Evolutionary conservation across 1,140 invertebrate genomes (phyloP).

Genomic region (Hermatobates lingyangjiaoensis): DNA sequence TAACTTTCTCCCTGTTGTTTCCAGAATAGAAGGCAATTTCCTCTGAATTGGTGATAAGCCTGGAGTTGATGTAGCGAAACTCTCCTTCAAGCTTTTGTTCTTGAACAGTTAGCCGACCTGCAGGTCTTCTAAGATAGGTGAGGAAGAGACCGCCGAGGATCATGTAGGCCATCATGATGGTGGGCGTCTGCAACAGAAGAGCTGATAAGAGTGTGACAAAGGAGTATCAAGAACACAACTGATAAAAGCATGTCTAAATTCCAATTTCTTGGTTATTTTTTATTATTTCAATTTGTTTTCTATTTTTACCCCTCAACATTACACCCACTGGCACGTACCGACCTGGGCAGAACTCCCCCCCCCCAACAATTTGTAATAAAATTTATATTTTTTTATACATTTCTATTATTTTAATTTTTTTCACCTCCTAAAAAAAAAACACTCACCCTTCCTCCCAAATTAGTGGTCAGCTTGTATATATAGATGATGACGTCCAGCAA

Average conservation of each 20-base stretch:
- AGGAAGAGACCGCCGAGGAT: slow-evolving; percentile 62
- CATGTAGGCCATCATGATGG: slow-evolving; percentile 68
- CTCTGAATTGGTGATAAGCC: slow-evolving; percentile 92
- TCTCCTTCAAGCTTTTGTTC: slow-evolving; percentile 96
- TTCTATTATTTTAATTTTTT: not conserved
- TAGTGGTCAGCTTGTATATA: slow-evolving; percentile 69
- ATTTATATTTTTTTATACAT: no score
- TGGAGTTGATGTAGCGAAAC: slow-evolving; percentile 88
- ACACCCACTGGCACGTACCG: no score
- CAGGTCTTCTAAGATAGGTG: slow-evolving; percentile 63
- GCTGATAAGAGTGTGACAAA: not conserved
- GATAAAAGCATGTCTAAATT: not conserved
- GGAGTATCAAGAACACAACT: not conserved
- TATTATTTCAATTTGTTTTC: no score
- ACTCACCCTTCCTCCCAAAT: slow-evolving; percentile 54
- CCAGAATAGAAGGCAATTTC: slow-evolving; percentile 83
- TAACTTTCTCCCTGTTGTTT: slow-evolving; percentile 57
- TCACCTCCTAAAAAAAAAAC: not conserved
- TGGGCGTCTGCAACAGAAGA: slow-evolving; percentile 48
- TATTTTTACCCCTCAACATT: no score
- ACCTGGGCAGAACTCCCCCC: no score
- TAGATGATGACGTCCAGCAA: slow-evolving; percentile 87
- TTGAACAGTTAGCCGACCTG: slow-evolving; percentile 70
- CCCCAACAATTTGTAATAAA: no score
- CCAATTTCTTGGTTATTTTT: not conserved